Conservation (phyloP, 1,140 invertebrate species). For the Drosophila takahashii region DNA sequence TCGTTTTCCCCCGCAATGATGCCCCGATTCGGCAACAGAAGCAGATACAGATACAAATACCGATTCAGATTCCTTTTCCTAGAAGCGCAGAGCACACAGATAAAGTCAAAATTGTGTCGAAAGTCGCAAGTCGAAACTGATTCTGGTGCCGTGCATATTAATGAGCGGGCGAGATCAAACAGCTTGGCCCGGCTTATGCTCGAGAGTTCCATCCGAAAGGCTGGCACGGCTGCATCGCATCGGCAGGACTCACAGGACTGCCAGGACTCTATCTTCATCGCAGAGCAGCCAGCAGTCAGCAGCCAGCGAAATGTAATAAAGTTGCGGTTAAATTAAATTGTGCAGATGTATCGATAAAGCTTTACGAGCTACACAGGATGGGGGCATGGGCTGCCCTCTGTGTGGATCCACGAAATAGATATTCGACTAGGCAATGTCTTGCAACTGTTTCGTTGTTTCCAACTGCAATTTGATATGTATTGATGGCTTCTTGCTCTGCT, state of each 20-base stretch:
- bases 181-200: slow-evolving; percentile 9
- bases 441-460: not conserved
- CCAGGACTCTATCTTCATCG: not conserved
- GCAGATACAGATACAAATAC: not conserved
- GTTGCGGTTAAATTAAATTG: slow-evolving; percentile 81
- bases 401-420: not conserved
- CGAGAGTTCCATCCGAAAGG: not conserved
- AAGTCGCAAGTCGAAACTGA: slow-evolving; percentile 75
- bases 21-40: not conserved
- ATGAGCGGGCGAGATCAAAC: slow-evolving; percentile 72
- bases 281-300: slow-evolving; percentile 17
- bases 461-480: slow-evolving; percentile 17
- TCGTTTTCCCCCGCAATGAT: not conserved
- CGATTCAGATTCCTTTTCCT: slow-evolving; percentile 7
- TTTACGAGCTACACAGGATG: slow-evolving; percentile 39
- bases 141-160: slow-evolving; percentile 75
- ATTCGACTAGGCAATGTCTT: not conserved
- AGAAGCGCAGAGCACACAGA: slow-evolving; percentile 22
- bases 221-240: slow-evolving; percentile 61
- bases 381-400: not conserved
- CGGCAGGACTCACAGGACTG: not conserved
- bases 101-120: slow-evolving; percentile 77
- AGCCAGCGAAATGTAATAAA: slow-evolving; percentile 71
- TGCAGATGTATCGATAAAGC: slow-evolving; percentile 77
- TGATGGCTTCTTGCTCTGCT: not conserved